Evolutionary conservation across 2,113 vertebrate species (phyloP).

Genomic region (Nettapus auritus): DNA sequence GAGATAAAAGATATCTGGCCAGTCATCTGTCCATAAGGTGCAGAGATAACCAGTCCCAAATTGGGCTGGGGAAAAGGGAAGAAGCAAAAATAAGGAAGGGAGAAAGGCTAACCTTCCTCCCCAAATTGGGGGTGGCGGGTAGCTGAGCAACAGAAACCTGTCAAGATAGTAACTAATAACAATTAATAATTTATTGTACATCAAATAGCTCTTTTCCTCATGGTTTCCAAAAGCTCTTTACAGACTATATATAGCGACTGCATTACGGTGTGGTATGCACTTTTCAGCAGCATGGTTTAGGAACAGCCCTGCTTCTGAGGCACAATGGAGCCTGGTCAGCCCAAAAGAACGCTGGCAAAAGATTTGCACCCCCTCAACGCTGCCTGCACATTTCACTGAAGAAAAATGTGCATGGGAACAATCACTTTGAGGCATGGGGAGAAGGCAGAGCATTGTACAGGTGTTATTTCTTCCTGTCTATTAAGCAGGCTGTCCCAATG

Average conservation of each 20-base stretch:
- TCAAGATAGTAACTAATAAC: constrained; percentile 59
- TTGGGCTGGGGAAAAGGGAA: background rate
- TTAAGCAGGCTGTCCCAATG: constrained; percentile 29
- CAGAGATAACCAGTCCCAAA: background rate
- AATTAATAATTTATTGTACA: constrained; percentile 70
- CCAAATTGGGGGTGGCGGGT: background rate
- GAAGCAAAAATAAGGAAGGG: background rate
- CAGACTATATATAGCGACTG: constrained; percentile 62
- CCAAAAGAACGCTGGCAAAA: background rate
- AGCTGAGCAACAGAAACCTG: constrained; percentile 46
- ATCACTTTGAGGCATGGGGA: background rate
- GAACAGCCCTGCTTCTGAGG: constrained; percentile 19
- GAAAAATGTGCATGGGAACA: background rate
- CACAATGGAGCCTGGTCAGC: background rate
- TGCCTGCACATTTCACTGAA: background rate
- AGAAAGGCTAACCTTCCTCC: background rate
- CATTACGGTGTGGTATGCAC: constrained; percentile 55
- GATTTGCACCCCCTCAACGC: background rate
- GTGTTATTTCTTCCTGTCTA: constrained; percentile 19
- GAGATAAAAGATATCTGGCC: background rate
- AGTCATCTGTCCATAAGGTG: background rate
- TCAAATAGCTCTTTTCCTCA: constrained; percentile 64
- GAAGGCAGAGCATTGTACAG: background rate
- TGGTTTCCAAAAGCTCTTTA: constrained; percentile 71
- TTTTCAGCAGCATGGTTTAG: constrained; percentile 43